Evolutionary conservation across 2,113 vertebrate genomes (phyloP), one percentile per base, ranked within the genome.

Genomic region (Ondatra zibethicus): DNA sequence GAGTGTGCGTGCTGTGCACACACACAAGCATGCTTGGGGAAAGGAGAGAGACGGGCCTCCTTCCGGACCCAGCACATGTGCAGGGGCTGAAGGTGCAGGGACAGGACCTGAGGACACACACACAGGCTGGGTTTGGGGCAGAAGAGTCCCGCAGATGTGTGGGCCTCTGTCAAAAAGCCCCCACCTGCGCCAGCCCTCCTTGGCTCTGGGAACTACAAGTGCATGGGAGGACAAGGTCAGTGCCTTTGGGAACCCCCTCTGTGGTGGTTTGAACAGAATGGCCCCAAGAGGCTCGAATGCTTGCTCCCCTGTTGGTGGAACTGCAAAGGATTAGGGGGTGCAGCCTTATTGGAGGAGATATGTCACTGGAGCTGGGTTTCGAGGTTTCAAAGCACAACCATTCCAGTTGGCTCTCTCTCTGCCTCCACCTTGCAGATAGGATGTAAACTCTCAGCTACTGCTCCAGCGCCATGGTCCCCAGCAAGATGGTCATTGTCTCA

Each of bases 21-120:
- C 33, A 42, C 31, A 72, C 17, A 0, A 39, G 52, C 68, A 52
- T 27, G 7, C 42, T 4, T 0, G 4, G 47, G 55, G 39, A 13
- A 1, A 12, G 68, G 2, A 17, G 21, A 61, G 19, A 39, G n/a
- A 47, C 31, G 50, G 39, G 63, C 65, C 63, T 61, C 61, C 63
- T 70, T 93, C n/a, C 1, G 17, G 86, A 58, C 5, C 80, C 36
- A 5, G 42, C 11, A 7, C 10, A 11, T 14, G 80, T 13, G 1
- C 47, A 78, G 63, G 52, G 80, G 70, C n/a, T 33, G 11, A 27
- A 73, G 19, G 39, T 25, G 61, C 55, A 31, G 55, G 68, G 47
- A 45, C 42, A 76, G 5, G 23, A 47, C 45, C 61, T 14, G 29
- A 14, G 10, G 47, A 9, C 61, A 25, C n/a, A 11, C 4, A 12